Base-by-base conservation (phyloP, 2,888 invertebrate species). In the Eubasilissa splendida region DNA sequence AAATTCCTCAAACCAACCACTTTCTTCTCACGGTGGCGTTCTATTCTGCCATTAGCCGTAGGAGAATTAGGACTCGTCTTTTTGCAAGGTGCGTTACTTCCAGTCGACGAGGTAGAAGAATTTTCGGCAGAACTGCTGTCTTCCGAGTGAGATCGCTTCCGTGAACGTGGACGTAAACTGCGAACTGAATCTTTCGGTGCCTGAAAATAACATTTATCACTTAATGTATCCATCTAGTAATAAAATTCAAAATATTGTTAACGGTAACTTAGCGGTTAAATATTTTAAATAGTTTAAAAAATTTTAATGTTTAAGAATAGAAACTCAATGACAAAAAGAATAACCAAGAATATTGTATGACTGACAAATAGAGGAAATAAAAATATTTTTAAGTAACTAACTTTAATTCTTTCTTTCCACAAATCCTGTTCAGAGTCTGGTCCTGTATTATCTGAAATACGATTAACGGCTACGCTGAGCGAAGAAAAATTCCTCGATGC, bases 1-100 rank as follows among this genome's bases (percentile, higher is more conserved):
- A 96, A 90, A 90, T 96, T 96, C 86, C 95, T 91, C 86, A 96
- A 90, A 58, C 96, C 95, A 85, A 94, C 93, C 80, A 94, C 92
- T 85, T 89, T 93, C 86, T 92, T 93, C 83, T 93, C 93, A 85
- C 91, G 88, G 85, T 89, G 90, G 85, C 91, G 88, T 85, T 89
- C 90, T 89, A 85, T 88, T 89, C 84, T 89, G 88, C 85, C 89
- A 78, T 83, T 88, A 85, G 85, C 87, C 77, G 85, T 86, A 9
- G 82, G 82, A 11, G 82, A 81, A 80, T 86, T 85, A 9, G 77
- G 85, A 33, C 85, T 84, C 60, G 79, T 82, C 53, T 68, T 65
- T 14, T 59, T 71, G 5, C 58, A 31, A 4, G 81, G 79, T 2
- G 76, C 84, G 50, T 77, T 84, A 66, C 85, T 86, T 60, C 86